Evolutionary conservation across 2,888 invertebrate genomes (phyloP), one percentile per base, ranked within the genome.

Genomic region (Netelia inedita): DNA sequence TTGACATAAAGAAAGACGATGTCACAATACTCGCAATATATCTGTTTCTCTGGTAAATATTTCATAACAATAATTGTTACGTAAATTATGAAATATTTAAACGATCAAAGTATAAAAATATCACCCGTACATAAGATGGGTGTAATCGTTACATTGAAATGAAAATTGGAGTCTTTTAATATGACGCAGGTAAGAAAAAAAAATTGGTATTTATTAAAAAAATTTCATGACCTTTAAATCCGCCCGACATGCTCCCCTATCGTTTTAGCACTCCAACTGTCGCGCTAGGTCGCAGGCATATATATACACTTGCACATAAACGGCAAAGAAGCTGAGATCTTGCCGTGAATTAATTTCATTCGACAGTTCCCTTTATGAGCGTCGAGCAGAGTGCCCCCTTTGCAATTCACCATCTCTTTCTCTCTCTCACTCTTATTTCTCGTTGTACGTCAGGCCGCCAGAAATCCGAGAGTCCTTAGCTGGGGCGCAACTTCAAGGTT

Each of bases 271-370:
- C 46, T 53, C 59, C 19, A 21, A 55, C 50, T 61, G 35, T 72
- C 83, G 53, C 21, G 53, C 23, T 1, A 68, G 19, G 9, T 66
- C 55, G 65, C 41, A 14, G 41, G 21, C 10, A 43, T 43, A 53
- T 14, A 8, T 46, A 68, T 21, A 46, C 57, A 55, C 71, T 73
- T 14, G 57, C 10, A 73, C 66, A 78, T 53, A 57, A 57, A 41
- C 50, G 53, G n/a, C 6, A 61, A 79, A 74, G 66, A 82, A 88
- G 85, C 88, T 87, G 9, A n/a, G 87, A 88, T 89, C 88, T 90
- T 91, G 90, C 88, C 72, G 68, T 89, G 90, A 91, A 92, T 92
- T 92, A 92, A 92, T 92, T 90, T 91, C 91, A 90, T 91, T 92
- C 91, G 91, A 91, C 91, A 90, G 91, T 89, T 88, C 88, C 89